Percentiles rank a stretch among this genome's conserved stretches.
phyloP scores from a whole-genome alignment of 2,797 vertebrate genomes.

The Tachyglossus aculeatus region DNA sequence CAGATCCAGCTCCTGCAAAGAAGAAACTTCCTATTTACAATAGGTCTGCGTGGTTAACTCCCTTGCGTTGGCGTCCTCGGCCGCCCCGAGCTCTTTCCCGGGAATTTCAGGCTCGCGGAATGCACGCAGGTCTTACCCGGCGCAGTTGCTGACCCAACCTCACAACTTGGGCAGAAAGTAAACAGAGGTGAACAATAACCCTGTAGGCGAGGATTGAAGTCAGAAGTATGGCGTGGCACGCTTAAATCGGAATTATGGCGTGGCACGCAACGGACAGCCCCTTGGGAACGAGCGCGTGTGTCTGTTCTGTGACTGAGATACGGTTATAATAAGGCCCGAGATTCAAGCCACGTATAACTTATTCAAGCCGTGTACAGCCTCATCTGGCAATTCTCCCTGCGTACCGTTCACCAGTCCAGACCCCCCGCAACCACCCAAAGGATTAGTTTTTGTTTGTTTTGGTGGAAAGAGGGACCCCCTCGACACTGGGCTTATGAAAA shows the following conservation, averaged over 20 bases:
- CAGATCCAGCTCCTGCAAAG: not conserved
- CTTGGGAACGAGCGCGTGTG: no score
- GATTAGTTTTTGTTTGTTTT: not conserved
- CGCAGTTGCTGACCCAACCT: not conserved
- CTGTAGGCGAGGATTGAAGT: not conserved
- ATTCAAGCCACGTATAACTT: no score
- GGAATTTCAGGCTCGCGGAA: not conserved
- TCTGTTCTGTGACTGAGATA: no score
- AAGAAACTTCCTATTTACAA: not conserved
- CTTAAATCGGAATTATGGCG: not conserved
- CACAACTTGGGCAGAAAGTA: not conserved
- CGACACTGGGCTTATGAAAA: not conserved
- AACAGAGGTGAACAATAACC: not conserved
- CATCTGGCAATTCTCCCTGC: no score
- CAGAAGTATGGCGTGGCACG: not conserved
- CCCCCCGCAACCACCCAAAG: not conserved
- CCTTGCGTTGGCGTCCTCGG: not conserved
- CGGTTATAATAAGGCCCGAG: no score
- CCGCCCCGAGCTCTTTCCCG: not conserved
- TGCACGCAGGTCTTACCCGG: not conserved
- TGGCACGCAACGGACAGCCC: not conserved
- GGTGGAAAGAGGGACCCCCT: not conserved
- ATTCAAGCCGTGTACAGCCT: no score
- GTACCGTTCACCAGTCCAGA: not conserved
- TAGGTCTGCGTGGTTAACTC: not conserved